Percentiles rank a stretch among this genome's conserved stretches.
These are phyloP conservation scores for Palythoa grandiflora DNA, from an alignment of 92 coral and sea anemone genomes.

Conservation along the genomic window DNA sequence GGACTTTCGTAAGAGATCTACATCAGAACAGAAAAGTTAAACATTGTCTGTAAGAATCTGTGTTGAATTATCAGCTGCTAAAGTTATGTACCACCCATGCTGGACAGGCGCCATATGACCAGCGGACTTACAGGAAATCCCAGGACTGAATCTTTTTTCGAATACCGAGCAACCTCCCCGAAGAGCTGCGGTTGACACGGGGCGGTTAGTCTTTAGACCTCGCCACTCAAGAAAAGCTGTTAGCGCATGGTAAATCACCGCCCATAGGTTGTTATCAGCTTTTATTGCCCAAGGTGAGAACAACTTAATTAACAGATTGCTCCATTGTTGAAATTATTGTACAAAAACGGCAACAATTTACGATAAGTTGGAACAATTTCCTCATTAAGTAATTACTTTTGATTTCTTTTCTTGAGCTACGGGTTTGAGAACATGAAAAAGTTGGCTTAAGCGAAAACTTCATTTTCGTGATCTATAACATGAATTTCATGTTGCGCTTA, in stretches of 20 bases:
- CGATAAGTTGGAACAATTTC: conserved; percentile 25
- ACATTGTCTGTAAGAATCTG: background rate
- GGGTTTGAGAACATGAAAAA: background rate
- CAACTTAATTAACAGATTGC: conserved; percentile 39
- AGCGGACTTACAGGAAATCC: background rate
- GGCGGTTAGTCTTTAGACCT: background rate
- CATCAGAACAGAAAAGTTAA: background rate
- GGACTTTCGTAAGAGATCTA: background rate
- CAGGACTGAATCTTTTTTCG: background rate
- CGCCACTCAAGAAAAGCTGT: conserved; percentile 33
- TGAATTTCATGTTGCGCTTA: background rate
- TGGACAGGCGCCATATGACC: background rate
- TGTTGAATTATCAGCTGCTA: background rate
- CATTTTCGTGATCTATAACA: background rate
- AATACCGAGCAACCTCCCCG: conserved; percentile 16
- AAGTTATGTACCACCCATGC: conserved; percentile 1
- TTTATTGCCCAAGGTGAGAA: conserved; percentile 46
- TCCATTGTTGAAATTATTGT: conserved; percentile 31
- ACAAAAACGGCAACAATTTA: conserved; percentile 39
- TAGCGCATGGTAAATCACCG: conserved; percentile 9
- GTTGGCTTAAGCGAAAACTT: background rate
- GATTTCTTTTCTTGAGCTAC: background rate
- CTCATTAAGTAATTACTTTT: background rate
- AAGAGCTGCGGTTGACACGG: conserved; percentile 1
- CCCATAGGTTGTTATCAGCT: conserved; percentile 39